Conservation (phyloP, 2,888 invertebrate genomes). For the Conchocele bisecta region DNA sequence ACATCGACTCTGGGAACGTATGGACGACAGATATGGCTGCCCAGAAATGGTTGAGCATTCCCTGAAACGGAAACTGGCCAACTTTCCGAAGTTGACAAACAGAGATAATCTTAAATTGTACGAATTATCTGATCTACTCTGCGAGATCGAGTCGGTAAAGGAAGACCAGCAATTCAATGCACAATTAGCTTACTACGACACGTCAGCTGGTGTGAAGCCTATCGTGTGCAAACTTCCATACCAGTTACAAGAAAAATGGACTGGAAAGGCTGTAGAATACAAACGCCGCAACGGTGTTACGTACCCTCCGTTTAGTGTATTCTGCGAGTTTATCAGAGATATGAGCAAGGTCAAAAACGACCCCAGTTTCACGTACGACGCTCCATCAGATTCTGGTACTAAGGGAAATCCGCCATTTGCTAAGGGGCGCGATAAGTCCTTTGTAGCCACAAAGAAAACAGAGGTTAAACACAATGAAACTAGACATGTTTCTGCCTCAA, state of each 20-base stretch:
- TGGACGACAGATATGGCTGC: slow-evolving; percentile 48
- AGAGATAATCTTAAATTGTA: slow-evolving; percentile 42
- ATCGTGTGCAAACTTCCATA: slow-evolving; percentile 58
- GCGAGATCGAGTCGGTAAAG: slow-evolving; percentile 45
- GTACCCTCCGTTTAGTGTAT: slow-evolving; percentile 54
- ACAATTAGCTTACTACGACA: slow-evolving; percentile 48
- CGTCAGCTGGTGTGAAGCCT: slow-evolving; percentile 44
- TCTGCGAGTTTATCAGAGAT: slow-evolving; percentile 47
- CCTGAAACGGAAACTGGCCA: slow-evolving; percentile 34
- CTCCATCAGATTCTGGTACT: too few species aligned
- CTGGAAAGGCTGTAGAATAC: slow-evolving; percentile 35
- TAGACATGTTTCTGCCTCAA: slow-evolving; percentile 1
- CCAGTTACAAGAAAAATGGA: slow-evolving; percentile 55
- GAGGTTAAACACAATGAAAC: neutral
- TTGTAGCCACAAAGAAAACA: neutral
- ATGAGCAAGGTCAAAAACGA: slow-evolving; percentile 43
- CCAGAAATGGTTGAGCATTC: slow-evolving; percentile 39
- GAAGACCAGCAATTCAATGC: slow-evolving; percentile 26
- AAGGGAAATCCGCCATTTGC: too few species aligned
- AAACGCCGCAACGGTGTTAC: slow-evolving; percentile 37
- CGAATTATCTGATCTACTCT: slow-evolving; percentile 41
- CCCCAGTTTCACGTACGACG: slow-evolving; percentile 36
- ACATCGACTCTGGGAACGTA: slow-evolving; percentile 33
- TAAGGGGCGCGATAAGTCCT: neutral
- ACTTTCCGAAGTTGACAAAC: slow-evolving; percentile 46